phyloP scores from a whole-genome alignment of 2,888 invertebrate species.

The Ditula angustiorana region DNA sequence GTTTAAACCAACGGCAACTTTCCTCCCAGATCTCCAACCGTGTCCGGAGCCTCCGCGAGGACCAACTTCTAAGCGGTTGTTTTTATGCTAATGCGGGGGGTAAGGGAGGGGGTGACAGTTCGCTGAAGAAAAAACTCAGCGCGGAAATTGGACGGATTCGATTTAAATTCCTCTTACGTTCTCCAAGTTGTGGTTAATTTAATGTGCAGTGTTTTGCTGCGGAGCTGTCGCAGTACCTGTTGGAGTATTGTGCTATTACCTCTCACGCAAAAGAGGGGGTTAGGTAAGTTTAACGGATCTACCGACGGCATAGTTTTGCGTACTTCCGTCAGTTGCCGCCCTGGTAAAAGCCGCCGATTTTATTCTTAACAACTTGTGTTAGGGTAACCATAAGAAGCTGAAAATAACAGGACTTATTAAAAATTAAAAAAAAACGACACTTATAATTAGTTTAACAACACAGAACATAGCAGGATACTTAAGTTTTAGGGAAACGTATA shows the following conservation, averaged over 20 bases:
- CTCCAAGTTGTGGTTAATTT: slow-evolving; percentile 2
- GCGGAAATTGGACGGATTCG: slow-evolving; percentile 4
- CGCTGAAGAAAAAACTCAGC: not conserved
- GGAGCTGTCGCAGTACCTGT: not conserved
- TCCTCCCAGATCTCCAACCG: too few species aligned
- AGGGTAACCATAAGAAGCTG: too few species aligned
- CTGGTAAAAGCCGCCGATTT: not conserved
- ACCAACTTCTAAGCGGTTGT: slow-evolving; percentile 15
- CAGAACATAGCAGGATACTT: too few species aligned
- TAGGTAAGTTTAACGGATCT: too few species aligned
- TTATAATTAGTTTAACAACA: too few species aligned
- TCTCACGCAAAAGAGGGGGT: too few species aligned
- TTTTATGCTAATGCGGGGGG: slow-evolving; percentile 8
- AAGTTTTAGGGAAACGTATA: too few species aligned
- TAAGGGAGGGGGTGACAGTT: not conserved
- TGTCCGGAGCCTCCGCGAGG: not conserved
- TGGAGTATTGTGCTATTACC: not conserved
- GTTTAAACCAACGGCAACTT: not conserved
- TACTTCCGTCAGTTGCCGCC: not conserved
- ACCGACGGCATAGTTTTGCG: not conserved
- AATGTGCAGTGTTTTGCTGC: slow-evolving; percentile 1
- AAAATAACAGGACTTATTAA: too few species aligned
- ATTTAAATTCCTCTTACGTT: slow-evolving; percentile 10
- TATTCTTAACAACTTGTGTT: too few species aligned
- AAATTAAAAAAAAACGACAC: too few species aligned